A percentile compares a stretch with the other conserved stretches of the same genome.
Conservation (phyloP, 1,140 invertebrate genomes). For the Amyelois transitella region DNA sequence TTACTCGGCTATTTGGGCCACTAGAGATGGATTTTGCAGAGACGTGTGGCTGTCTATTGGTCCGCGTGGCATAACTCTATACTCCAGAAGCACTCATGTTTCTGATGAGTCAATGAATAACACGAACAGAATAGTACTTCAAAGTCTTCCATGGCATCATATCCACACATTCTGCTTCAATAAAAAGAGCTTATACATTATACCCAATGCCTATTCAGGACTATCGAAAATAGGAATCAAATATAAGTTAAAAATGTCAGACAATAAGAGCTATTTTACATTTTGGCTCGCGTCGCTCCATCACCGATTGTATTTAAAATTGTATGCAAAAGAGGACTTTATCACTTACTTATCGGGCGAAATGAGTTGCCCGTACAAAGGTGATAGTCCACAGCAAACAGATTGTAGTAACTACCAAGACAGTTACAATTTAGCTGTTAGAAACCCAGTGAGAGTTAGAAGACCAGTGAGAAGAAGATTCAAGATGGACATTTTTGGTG, state of each 20-base stretch:
- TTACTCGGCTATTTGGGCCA: slow-evolving; percentile 79
- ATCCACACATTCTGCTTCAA: slow-evolving; percentile 85
- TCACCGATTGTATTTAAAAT: slow-evolving; percentile 83
- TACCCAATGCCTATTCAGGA: slow-evolving; percentile 74
- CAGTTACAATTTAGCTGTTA: slow-evolving; percentile 70
- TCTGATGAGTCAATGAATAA: slow-evolving; percentile 39
- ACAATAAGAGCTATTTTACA: slow-evolving; percentile 84
- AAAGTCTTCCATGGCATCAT: slow-evolving; percentile 78
- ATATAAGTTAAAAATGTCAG: slow-evolving; percentile 83
- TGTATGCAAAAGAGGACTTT: slow-evolving; percentile 81
- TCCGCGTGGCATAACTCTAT: slow-evolving; percentile 75
- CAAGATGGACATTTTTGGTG: slow-evolving; percentile 61
- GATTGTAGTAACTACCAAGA: slow-evolving; percentile 72
- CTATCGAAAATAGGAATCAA: slow-evolving; percentile 79
- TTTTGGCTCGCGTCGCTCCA: slow-evolving; percentile 84
- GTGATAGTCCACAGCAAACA: slow-evolving; percentile 37
- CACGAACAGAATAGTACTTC: slow-evolving; percentile 62
- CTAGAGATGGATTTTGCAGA: slow-evolving; percentile 70
- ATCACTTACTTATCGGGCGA: slow-evolving; percentile 80
- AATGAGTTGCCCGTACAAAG: slow-evolving; percentile 64
- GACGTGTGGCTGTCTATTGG: slow-evolving; percentile 77
- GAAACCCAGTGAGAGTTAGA: slow-evolving; percentile 51
- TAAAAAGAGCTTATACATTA: slow-evolving; percentile 81
- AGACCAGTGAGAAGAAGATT: slow-evolving; percentile 53
- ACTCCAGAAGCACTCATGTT: slow-evolving; percentile 65